Base-by-base conservation (phyloP, 2,888 invertebrate species). In the Ceraclea dissimilis region DNA sequence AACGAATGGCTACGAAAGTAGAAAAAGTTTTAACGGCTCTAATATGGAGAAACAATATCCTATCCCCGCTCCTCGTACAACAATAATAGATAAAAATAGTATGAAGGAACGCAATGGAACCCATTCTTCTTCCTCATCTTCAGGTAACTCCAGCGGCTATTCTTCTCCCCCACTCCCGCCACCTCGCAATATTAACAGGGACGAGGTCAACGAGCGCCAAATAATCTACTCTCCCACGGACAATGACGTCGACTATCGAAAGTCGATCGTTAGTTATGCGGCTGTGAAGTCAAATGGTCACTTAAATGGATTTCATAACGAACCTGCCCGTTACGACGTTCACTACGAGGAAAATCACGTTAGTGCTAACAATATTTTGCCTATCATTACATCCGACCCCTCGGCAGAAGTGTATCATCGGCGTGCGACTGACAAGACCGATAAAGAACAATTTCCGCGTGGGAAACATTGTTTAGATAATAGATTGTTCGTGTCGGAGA, bases 1-100 rank as follows among this genome's bases (percentile, higher is more conserved):
- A 39, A n/a, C 39, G 16, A 39, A 39, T 39, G 39, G 39, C 5
- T 39, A 39, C 16, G 39, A 39, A 39, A 66, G 69, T 5, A 69
- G 69, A 58, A 68, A 67, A 26, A 59, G 62, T 46, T 65, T 62
- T 18, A 56, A 61, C 34, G 66, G 64, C n/a, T 34, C 20, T 2
- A 31, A 19, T 17, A 67, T 64, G 8, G 68, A 67, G 55, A 67
- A 65, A 51, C 61, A 66, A 58, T 69, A 68, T 31, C 66, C 67
- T 21, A 67, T 68, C 51, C 61, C 56, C 21, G 58, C 58, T 11
- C 60, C 62, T 20, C 59, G 62, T 17, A 62, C 58, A 33, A 46
- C 54, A 11, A 22, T 48, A 21, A 50, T 51, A 39, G 26, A n/a
- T 6, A 39, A 31, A 26, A 21, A 17, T 49, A 19, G 18, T 5